These are phyloP conservation scores for Cirrhinus mrigala DNA, from an alignment of 2,797 vertebrate genomes.

Conservation along the genomic window DNA sequence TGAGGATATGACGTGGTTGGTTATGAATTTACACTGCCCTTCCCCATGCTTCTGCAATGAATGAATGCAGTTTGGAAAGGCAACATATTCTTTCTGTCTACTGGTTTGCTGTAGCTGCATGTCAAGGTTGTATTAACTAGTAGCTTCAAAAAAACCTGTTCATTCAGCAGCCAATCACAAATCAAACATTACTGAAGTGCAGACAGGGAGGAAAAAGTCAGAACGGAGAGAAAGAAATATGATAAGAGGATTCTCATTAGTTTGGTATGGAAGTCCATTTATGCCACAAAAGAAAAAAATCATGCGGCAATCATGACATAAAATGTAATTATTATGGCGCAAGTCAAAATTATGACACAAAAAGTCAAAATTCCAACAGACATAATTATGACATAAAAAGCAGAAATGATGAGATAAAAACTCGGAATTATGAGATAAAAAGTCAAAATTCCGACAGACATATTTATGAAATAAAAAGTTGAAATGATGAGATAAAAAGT, in stretches of 20 bases:
- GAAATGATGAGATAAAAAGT: too few relatives aligned
- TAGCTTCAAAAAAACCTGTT: slow-evolving; percentile 46
- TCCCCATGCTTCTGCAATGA: slow-evolving; percentile 50
- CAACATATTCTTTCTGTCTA: slow-evolving; percentile 10
- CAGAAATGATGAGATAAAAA: not conserved
- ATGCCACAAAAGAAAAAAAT: not conserved
- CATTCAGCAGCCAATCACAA: slow-evolving; percentile 53
- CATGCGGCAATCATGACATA: not conserved
- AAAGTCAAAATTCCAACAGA: not conserved
- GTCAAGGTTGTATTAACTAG: slow-evolving; percentile 37
- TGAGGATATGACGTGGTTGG: slow-evolving; percentile 38
- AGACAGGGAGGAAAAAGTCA: not conserved
- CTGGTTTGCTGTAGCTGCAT: slow-evolving; percentile 43
- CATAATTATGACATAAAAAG: not conserved
- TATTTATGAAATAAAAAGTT: too few relatives aligned
- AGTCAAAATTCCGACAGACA: too few relatives aligned
- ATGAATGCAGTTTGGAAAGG: slow-evolving; percentile 47
- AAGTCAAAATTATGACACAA: not conserved
- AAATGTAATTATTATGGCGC: not conserved
- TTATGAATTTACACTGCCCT: slow-evolving; percentile 48
- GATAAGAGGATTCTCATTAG: slow-evolving; percentile 24
- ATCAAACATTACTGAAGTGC: slow-evolving; percentile 33
- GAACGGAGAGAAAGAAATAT: not conserved
- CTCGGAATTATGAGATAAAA: too few relatives aligned
- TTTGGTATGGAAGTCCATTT: slow-evolving; percentile 21